phyloP scores from a whole-genome alignment of 2,888 invertebrate genomes.

The Lamproptera curius region DNA sequence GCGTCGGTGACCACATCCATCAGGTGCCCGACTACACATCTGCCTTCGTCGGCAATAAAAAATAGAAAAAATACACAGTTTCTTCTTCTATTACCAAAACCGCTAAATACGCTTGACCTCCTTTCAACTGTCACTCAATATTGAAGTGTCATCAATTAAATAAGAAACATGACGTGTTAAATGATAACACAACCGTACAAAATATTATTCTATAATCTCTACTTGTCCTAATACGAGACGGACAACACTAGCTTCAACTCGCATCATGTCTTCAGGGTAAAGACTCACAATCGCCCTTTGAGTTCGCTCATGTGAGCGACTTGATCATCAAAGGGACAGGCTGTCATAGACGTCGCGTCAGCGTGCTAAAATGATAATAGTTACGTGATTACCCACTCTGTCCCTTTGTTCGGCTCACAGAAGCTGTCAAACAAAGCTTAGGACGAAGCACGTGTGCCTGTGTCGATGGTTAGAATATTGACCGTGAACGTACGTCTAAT shows the following conservation, averaged over 20 bases:
- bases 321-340: conserved; percentile 58
- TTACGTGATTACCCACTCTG: conserved; percentile 47
- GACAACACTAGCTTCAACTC: conserved; percentile 13
- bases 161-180: no score
- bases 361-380: conserved; percentile 57
- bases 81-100: no score
- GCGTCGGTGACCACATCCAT: no score
- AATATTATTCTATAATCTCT: no score
- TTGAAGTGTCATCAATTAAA: no score
- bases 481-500: background rate
- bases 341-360: conserved; percentile 49
- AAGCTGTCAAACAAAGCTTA: conserved; percentile 30
- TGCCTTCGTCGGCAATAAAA: no score
- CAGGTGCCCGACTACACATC: no score
- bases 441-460: conserved; percentile 11
- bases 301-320: conserved; percentile 48
- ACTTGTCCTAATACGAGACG: conserved; percentile 9
- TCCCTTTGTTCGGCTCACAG: conserved; percentile 41
- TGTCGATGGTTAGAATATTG: conserved; percentile 5
- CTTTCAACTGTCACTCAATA: no score
- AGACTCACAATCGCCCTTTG: conserved; percentile 23
- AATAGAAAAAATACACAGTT: no score
- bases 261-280: conserved; percentile 29
- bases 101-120: no score
- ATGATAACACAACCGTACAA: no score